Percentiles rank a stretch among this genome's conserved stretches.
These are phyloP conservation scores for Thrips palmi DNA, from an alignment of 1,140 invertebrate genomes.

Conservation along the genomic window DNA sequence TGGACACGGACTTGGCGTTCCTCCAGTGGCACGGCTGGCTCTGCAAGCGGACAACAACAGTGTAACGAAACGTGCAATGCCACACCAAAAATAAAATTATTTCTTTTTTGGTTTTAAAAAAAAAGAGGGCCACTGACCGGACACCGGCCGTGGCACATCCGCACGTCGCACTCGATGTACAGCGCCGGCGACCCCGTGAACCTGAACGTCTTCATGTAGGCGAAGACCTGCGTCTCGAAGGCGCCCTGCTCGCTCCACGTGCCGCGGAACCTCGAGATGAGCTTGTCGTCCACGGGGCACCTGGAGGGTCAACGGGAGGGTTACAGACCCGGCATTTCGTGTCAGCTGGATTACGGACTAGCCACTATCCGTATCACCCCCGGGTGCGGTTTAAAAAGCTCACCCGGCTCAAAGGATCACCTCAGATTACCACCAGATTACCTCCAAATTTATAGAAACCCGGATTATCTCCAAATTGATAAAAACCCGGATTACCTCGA, in stretches of 20 bases:
- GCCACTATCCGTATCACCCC: too few relatives aligned
- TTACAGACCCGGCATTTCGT: too few relatives aligned
- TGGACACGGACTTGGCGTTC: conserved; percentile 58
- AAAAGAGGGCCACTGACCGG: conserved; percentile 41
- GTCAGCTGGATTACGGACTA: too few relatives aligned
- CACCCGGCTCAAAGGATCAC: too few relatives aligned
- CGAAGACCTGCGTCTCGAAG: conserved; percentile 85
- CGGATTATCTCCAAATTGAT: too few relatives aligned
- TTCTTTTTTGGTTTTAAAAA: background rate
- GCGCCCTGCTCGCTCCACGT: conserved; percentile 78
- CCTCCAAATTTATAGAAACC: too few relatives aligned
- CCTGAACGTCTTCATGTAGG: conserved; percentile 88
- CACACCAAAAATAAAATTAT: conserved; percentile 5
- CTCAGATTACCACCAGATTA: too few relatives aligned
- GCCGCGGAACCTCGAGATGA: conserved; percentile 79
- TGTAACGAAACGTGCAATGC: conserved; percentile 10
- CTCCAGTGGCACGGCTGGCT: conserved; percentile 86
- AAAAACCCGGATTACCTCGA: too few relatives aligned
- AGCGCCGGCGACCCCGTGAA: conserved; percentile 84
- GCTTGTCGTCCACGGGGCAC: conserved; percentile 83
- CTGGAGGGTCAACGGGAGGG: conserved; percentile 28
- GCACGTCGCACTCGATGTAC: conserved; percentile 85
- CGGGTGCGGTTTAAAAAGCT: too few relatives aligned
- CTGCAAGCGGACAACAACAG: too few relatives aligned
- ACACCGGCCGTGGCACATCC: conserved; percentile 87